Evolutionary conservation across 2,888 invertebrate species (phyloP).

Genomic region (Notodonta dromedarius): DNA sequence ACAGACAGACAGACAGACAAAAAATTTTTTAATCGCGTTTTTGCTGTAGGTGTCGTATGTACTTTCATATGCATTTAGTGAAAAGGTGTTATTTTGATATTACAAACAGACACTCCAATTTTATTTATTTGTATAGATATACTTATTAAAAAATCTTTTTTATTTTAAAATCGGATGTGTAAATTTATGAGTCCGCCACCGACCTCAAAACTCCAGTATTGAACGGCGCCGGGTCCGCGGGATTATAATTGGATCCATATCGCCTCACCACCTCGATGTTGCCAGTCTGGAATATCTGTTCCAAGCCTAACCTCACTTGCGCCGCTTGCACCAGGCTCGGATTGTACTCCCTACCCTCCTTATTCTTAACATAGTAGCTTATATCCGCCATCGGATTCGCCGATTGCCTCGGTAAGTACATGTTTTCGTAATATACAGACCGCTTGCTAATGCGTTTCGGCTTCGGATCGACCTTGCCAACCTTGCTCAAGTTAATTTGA

Average conservation of each 20-base stretch:
- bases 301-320: slow-evolving; percentile 47
- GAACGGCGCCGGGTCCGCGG: slow-evolving; percentile 44
- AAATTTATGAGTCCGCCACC: slow-evolving; percentile 36
- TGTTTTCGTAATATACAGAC: slow-evolving; percentile 39
- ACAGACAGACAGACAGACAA: too few species aligned
- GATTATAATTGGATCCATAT: slow-evolving; percentile 66
- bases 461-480: slow-evolving; percentile 14
- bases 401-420: slow-evolving; percentile 44
- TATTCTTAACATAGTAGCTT: slow-evolving; percentile 64
- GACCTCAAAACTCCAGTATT: slow-evolving; percentile 29
- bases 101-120: too few species aligned
- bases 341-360: slow-evolving; percentile 45
- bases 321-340: slow-evolving; percentile 48
- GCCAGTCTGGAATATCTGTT: slow-evolving; percentile 52
- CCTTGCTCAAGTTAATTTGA: slow-evolving; percentile 23
- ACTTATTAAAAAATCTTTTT: neutral
- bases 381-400: slow-evolving; percentile 57
- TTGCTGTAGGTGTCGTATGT: too few species aligned
- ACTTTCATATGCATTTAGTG: too few species aligned
- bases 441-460: slow-evolving; percentile 35
- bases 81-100: too few species aligned
- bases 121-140: too few species aligned
- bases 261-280: slow-evolving; percentile 56
- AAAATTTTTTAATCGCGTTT: too few species aligned
- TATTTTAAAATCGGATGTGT: neutral